These are phyloP conservation scores for Cyclopterus lumpus DNA, from an alignment of 2,797 vertebrate genomes.

Conservation along the genomic window DNA sequence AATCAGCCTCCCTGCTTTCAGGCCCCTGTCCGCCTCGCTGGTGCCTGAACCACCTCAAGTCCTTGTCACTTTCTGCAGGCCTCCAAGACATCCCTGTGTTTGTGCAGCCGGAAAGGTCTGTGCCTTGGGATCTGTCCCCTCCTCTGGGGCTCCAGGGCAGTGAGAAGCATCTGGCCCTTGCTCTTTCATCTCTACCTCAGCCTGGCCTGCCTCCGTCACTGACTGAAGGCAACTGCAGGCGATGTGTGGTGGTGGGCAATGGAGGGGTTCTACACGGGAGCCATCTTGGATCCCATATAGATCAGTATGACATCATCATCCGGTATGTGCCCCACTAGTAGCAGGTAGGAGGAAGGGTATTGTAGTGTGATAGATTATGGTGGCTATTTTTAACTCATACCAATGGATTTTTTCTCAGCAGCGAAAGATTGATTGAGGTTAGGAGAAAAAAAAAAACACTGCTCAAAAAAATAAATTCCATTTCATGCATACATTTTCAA, in stretches of 20 bases:
- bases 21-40: conserved; percentile 71
- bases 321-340: conserved; percentile 66
- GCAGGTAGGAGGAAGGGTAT: background rate
- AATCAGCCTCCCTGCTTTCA: conserved; percentile 74
- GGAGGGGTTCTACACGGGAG: conserved; percentile 83
- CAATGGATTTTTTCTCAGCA: background rate
- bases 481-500: conserved; percentile 77
- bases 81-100: conserved; percentile 82
- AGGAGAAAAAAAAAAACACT: background rate
- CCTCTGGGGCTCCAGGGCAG: conserved; percentile 83
- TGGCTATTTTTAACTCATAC: background rate
- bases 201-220: conserved; percentile 63
- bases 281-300: conserved; percentile 84
- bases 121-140: conserved; percentile 68
- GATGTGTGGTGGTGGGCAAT: conserved; percentile 85
- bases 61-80: conserved; percentile 50
- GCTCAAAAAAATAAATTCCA: background rate
- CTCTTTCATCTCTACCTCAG: conserved; percentile 77
- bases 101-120: conserved; percentile 53
- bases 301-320: conserved; percentile 84
- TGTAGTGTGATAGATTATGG: background rate
- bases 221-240: conserved; percentile 67
- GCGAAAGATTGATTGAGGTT: background rate
- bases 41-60: conserved; percentile 68
- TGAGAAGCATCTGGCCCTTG: conserved; percentile 68